These are phyloP conservation scores for Nycticorax nycticorax DNA, from an alignment of 2,113 vertebrate species.

Conservation along the genomic window DNA sequence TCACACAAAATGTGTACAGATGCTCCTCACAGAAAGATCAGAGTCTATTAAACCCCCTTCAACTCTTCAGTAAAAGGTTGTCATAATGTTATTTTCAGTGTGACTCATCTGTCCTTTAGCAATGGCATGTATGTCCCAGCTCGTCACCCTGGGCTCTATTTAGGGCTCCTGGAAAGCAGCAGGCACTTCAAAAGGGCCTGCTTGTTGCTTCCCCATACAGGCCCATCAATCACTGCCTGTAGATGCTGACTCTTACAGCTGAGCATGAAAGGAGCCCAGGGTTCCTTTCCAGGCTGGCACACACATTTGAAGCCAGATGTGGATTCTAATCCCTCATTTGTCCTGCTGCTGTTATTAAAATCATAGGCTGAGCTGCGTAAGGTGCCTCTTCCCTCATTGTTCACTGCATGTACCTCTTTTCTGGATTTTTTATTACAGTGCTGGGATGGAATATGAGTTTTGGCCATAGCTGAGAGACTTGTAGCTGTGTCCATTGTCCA, in stretches of 20 bases:
- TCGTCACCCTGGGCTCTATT: neutral
- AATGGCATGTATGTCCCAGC: neutral
- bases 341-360: neutral
- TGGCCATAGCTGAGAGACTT: neutral
- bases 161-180: neutral
- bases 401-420: neutral
- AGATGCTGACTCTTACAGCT: neutral
- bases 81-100: neutral
- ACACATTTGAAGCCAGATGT: neutral
- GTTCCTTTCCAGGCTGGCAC: neutral
- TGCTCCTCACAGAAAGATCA: neutral
- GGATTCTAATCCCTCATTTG: neutral
- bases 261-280: fast-evolving
- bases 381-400: neutral
- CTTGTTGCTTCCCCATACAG: neutral
- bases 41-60: neutral
- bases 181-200: neutral
- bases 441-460: neutral
- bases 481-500: neutral
- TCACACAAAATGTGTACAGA: neutral
- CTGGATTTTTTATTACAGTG: neutral
- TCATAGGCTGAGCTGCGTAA: neutral
- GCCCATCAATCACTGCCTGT: neutral
- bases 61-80: neutral
- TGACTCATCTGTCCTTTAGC: neutral